Conservation (phyloP, 2,888 invertebrate species). For the Petrolisthes cinctipes region DNA sequence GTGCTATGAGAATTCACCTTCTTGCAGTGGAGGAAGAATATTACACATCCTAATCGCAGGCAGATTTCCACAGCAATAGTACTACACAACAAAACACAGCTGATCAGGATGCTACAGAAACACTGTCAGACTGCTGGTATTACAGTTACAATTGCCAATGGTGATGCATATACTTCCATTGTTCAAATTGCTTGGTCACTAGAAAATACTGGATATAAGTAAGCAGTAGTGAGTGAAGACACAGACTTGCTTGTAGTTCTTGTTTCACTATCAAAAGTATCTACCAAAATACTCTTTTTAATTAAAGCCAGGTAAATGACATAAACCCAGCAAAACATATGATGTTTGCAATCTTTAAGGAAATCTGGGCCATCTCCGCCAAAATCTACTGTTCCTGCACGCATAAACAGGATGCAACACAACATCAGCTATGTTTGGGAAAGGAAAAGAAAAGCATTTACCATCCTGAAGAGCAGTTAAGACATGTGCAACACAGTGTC, state of each 20-base stretch:
- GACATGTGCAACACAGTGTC: slow-evolving; percentile 11
- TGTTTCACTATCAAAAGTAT: slow-evolving; percentile 22
- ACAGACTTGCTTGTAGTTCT: slow-evolving; percentile 32
- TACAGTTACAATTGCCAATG: slow-evolving; percentile 25
- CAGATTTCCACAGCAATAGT: slow-evolving; percentile 24
- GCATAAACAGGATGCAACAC: slow-evolving; percentile 2
- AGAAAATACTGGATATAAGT: slow-evolving; percentile 28
- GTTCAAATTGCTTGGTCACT: slow-evolving; percentile 33
- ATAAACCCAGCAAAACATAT: slow-evolving; percentile 15
- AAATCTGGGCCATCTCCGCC: neutral
- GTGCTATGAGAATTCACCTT: slow-evolving; percentile 21
- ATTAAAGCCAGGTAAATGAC: slow-evolving; percentile 17
- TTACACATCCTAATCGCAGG: slow-evolving; percentile 23
- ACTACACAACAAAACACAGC: slow-evolving; percentile 20
- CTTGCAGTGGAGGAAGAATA: slow-evolving; percentile 22
- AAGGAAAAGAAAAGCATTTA: slow-evolving; percentile 1
- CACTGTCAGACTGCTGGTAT: slow-evolving; percentile 28
- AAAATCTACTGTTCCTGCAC: neutral
- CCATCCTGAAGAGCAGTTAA: neutral
- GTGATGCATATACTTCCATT: slow-evolving; percentile 33
- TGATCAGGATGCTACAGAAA: slow-evolving; percentile 29
- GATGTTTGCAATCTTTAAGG: slow-evolving; percentile 6
- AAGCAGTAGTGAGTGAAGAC: slow-evolving; percentile 35
- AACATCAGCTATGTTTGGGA: slow-evolving; percentile 6
- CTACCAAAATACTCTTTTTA: slow-evolving; percentile 17